A percentile compares a stretch with the other conserved stretches of the same genome.
Conservation (phyloP, 2,113 vertebrate genomes). For the Oreochromis tanganicae region DNA sequence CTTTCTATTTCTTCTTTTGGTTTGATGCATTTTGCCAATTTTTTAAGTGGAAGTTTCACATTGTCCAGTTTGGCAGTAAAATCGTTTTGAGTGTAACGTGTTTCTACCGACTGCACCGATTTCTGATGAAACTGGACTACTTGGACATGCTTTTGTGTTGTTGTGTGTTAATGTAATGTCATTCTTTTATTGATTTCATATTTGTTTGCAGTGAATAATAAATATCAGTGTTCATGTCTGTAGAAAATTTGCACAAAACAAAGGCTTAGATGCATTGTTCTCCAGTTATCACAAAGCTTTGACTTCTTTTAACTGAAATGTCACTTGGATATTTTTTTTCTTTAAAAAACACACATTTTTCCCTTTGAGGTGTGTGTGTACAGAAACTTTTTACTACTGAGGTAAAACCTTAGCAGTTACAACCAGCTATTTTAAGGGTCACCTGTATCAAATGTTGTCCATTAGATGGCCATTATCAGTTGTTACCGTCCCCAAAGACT, state of each 20-base stretch:
- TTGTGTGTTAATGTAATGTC: not conserved
- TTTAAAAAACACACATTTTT: not conserved
- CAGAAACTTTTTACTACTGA: not conserved
- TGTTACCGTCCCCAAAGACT: not conserved
- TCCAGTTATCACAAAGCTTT: not conserved
- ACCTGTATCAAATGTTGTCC: not conserved
- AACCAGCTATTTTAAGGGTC: not conserved
- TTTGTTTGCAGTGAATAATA: not conserved
- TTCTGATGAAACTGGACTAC: not conserved
- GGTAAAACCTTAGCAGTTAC: conserved; percentile 13
- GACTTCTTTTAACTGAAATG: not conserved
- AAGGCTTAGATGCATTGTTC: not conserved
- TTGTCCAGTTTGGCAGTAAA: not conserved
- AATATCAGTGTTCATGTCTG: not conserved
- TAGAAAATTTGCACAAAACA: not conserved
- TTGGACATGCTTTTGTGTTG: not conserved
- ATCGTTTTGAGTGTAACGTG: not conserved
- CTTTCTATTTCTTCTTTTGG: not conserved
- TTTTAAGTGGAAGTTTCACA: not conserved
- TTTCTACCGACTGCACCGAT: not conserved
- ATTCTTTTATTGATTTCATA: not conserved
- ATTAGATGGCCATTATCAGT: not conserved
- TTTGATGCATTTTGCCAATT: not conserved
- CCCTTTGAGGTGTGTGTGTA: not conserved
- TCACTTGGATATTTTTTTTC: not conserved